phyloP scores from a whole-genome alignment of 1,140 invertebrate genomes.

The Ericerus pela region DNA sequence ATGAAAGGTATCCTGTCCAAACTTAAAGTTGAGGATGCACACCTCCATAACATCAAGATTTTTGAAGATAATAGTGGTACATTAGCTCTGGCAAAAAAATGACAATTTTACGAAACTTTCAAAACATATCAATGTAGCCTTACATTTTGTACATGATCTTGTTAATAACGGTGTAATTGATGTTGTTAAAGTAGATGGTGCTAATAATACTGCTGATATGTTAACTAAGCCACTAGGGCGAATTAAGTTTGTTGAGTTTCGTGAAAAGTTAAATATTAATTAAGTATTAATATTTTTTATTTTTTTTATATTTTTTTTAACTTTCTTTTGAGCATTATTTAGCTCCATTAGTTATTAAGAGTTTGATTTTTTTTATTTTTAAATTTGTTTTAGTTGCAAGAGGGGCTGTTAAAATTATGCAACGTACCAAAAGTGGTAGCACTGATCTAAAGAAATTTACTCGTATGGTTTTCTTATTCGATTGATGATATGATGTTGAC shows the following conservation, averaged over 20 bases:
- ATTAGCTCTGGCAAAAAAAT: slow-evolving; percentile 18
- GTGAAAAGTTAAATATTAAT: not conserved
- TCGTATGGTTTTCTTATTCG: too few species aligned
- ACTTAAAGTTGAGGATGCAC: not conserved
- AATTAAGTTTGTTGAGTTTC: not conserved
- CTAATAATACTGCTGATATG: not conserved
- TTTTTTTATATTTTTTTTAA: too few species aligned
- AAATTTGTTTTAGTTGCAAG: too few species aligned
- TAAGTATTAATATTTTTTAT: not conserved
- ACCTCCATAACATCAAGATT: slow-evolving; percentile 1
- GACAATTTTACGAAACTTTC: slow-evolving; percentile 24
- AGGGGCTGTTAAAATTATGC: too few species aligned
- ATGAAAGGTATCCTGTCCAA: slow-evolving; percentile 1
- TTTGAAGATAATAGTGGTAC: slow-evolving; percentile 15
- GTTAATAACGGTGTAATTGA: not conserved
- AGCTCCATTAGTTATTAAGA: too few species aligned
- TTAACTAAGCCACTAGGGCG: not conserved
- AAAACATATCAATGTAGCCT: slow-evolving; percentile 24
- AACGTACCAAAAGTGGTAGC: too few species aligned
- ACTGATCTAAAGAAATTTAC: too few species aligned
- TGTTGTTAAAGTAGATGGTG: not conserved
- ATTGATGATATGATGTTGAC: too few species aligned
- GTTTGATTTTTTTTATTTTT: too few species aligned
- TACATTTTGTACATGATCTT: slow-evolving; percentile 16
- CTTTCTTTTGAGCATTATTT: not conserved